These are phyloP conservation scores for Pachymerium ferrugineum DNA, from an alignment of 2,888 invertebrate genomes.

Conservation along the genomic window DNA sequence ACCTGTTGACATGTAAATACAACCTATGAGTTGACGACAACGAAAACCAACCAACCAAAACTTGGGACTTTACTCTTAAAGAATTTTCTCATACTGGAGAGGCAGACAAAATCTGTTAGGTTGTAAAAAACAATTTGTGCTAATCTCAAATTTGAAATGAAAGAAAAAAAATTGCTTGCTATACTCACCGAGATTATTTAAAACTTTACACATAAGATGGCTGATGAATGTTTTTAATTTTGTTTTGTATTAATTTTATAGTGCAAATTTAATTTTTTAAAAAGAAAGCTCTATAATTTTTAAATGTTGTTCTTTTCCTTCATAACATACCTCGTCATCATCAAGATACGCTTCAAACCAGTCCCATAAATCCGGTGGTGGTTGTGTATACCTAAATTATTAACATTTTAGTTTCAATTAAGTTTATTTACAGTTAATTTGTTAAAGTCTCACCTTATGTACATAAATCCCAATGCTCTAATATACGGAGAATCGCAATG, in stretches of 20 bases:
- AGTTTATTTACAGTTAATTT: no score
- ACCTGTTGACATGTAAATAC: slow-evolving; percentile 30
- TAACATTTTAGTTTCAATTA: no score
- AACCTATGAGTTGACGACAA: slow-evolving; percentile 2
- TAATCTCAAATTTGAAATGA: background rate
- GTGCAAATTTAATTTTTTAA: background rate
- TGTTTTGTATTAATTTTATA: background rate
- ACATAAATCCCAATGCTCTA: slow-evolving; percentile 83
- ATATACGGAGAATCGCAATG: slow-evolving; percentile 97
- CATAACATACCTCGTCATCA: slow-evolving; percentile 73
- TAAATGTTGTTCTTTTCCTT: background rate
- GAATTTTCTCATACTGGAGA: slow-evolving; percentile 30
- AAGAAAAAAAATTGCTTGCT: background rate
- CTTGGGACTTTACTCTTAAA: slow-evolving; percentile 13
- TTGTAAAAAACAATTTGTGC: slow-evolving; percentile 13
- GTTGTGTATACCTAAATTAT: slow-evolving; percentile 80
- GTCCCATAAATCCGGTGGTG: slow-evolving; percentile 88
- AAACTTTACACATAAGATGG: background rate
- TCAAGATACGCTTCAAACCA: slow-evolving; percentile 96
- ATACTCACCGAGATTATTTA: background rate
- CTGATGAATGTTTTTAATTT: background rate
- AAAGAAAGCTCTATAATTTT: background rate
- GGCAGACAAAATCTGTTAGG: slow-evolving; percentile 31
- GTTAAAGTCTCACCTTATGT: slow-evolving; percentile 62
- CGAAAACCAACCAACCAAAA: slow-evolving; percentile 6